Percentiles rank a stretch among this genome's conserved stretches.
These are phyloP conservation scores for Sinohyriopsis cumingii DNA, from an alignment of 2,888 invertebrate species.

Conservation along the genomic window DNA sequence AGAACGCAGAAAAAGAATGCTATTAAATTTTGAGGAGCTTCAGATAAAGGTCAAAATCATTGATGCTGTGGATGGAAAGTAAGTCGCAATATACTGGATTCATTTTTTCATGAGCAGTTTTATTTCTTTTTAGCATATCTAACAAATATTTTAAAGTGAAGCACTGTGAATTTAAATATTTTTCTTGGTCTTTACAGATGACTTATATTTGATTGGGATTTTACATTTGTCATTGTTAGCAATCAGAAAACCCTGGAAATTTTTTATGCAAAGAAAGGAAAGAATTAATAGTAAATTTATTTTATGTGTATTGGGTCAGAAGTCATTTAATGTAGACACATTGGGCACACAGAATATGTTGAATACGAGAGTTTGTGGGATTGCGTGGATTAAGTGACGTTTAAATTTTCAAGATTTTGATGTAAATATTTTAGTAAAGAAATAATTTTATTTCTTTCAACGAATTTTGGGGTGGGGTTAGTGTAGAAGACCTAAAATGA, in stretches of 20 bases:
- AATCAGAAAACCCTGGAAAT: too few relatives aligned
- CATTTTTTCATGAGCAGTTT: background rate
- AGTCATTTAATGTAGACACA: too few relatives aligned
- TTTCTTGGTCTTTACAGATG: background rate
- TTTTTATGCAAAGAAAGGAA: too few relatives aligned
- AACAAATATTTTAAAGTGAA: too few relatives aligned
- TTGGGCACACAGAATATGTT: too few relatives aligned
- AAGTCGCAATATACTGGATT: constrained; percentile 62
- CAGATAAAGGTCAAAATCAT: constrained; percentile 84
- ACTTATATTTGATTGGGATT: background rate
- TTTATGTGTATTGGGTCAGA: too few relatives aligned
- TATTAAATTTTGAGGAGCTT: constrained; percentile 83
- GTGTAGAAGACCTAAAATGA: too few relatives aligned
- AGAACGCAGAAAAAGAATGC: constrained; percentile 87
- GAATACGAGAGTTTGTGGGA: too few relatives aligned
- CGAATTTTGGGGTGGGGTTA: background rate
- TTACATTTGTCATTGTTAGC: constrained; percentile 7
- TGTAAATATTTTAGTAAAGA: background rate
- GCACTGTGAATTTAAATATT: too few relatives aligned
- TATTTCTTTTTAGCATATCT: background rate
- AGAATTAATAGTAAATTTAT: too few relatives aligned
- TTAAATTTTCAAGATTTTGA: too few relatives aligned
- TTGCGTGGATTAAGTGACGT: too few relatives aligned
- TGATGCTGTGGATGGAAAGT: constrained; percentile 94
- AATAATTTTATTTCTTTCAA: background rate